A percentile compares a stretch with the other conserved stretches of the same genome.
Evolutionary conservation across 2,888 invertebrate species (phyloP).

Genomic region (Drosophila basisetae): DNA sequence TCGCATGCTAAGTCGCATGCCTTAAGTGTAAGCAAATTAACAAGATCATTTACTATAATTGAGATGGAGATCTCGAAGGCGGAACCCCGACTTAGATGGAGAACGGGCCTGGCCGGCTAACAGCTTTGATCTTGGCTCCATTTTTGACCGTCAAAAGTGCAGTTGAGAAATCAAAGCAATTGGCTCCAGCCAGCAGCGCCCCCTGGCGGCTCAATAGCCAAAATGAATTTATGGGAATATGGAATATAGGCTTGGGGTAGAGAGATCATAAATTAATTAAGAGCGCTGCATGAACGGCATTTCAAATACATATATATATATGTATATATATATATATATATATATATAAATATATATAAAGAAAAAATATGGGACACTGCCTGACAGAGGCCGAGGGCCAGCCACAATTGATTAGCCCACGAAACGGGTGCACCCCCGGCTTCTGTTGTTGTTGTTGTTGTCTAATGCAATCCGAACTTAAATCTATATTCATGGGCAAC

Average conservation of each 20-base stretch:
- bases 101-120: conserved; percentile 21
- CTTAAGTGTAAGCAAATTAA: conserved; percentile 78
- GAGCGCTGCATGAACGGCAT: conserved; percentile 37
- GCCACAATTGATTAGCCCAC: conserved; percentile 55
- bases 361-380: conserved; percentile 52
- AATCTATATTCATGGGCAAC: conserved; percentile 48
- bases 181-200: conserved; percentile 54
- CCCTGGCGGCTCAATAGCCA: conserved; percentile 43
- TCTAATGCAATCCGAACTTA: conserved; percentile 55
- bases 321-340: neutral
- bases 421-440: conserved; percentile 52
- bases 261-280: conserved; percentile 72
- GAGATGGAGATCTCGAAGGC: conserved; percentile 68
- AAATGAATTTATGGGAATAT: conserved; percentile 65
- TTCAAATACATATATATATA: conserved; percentile 39
- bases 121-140: conserved; percentile 54
- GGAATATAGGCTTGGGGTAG: conserved; percentile 21
- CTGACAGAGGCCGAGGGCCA: conserved; percentile 19
- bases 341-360: neutral
- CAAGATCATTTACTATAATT: conserved; percentile 76
- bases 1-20: conserved; percentile 58
- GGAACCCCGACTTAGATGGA: conserved; percentile 55
- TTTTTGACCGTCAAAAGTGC: conserved; percentile 43
- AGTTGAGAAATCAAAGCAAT: conserved; percentile 40
- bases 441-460: conserved; percentile 13